phyloP scores from a whole-genome alignment of 2,113 vertebrate genomes.

The Callithrix jacchus region DNA sequence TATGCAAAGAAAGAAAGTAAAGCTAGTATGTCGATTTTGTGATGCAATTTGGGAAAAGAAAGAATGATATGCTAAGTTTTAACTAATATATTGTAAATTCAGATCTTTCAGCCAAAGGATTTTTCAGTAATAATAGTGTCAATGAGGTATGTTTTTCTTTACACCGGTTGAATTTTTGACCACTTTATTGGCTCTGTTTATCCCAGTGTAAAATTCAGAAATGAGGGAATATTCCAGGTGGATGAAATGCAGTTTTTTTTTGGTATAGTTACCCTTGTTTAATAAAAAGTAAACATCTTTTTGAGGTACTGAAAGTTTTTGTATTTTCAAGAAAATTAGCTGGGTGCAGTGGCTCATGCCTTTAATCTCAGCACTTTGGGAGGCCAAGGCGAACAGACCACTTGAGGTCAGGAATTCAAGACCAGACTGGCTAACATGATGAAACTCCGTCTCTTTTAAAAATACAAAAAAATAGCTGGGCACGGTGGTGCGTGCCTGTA shows the following conservation, averaged over 20 bases:
- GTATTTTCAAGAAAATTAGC: background rate
- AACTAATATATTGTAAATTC: background rate
- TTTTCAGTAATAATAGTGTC: background rate
- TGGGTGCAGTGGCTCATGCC: no score
- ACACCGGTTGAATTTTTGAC: background rate
- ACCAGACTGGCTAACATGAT: no score
- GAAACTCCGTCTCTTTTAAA: no score
- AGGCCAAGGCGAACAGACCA: no score
- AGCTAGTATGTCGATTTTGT: background rate
- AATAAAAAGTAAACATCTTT: background rate
- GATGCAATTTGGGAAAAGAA: background rate
- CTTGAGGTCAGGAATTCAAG: no score
- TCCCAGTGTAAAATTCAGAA: background rate
- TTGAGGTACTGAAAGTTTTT: background rate
- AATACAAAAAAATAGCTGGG: no score
- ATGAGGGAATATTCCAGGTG: background rate
- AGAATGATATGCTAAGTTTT: background rate
- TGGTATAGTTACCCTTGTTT: background rate
- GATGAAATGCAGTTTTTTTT: background rate
- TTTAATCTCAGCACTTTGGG: no score
- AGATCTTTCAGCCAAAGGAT: background rate
- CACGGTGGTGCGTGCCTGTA: no score
- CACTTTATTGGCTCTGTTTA: background rate
- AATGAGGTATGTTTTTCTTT: background rate
- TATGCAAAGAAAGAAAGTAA: background rate